Base-by-base conservation (phyloP, 2,888 invertebrate species). In the Neoscelio sp. region DNA sequence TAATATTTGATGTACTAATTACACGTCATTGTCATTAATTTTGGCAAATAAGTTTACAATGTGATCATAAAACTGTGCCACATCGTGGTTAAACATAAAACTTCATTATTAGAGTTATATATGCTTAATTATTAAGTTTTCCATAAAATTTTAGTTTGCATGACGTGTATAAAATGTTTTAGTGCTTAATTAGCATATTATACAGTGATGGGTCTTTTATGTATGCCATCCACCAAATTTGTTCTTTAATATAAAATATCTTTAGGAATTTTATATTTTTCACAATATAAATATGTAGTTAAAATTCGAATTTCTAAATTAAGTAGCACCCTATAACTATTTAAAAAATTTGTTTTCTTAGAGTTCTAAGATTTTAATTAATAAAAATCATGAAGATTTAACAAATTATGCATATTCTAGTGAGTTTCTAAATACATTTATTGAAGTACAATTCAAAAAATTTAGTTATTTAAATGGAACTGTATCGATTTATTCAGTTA, bases 41-140 rank as follows among this genome's bases (percentile, higher is more conserved):
- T 23, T 6, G 23, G 23, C 23, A 6, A 23, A 33, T 33, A 33
- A 33, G 12, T 33, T 33, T 33, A 10, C 10, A 10, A 33, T 33
- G 20, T 10, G 33, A 44, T 60, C 12, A 60, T 38, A 62, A 62
- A 48, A 62, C 7, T 10, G 42, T 38, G 23, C 6, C 35, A 6
- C 23, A 6, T 23, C 6, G 23, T 6, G 23, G 23, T 6, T 3
- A 23, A 23, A 23, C 15, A 18, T 40, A 64, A 50, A 26, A 26
- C 35, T 65, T 65, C 40, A 65, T 46, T 12, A 7, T 17, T 13
- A 7, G 8, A 17, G 28, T 40, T 65, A 65, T 50, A 65, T 28
- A 46, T 42, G 30, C 30, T 50, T 65, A 65, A 65, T 65, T 64
- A 64, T 48, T 35, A 40, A 40, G 17, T 7, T 12, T 13, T 7